Percentiles rank a stretch among this genome's conserved stretches.
These are phyloP conservation scores for cattle (Bos taurus) DNA, from an alignment of 2,113 vertebrate genomes.

Conservation along the genomic window ARS-UCD2.0 NC_037348.1:50872001-50872500, in stretches of 20 bases:
- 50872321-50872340: neutral
- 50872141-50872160: neutral
- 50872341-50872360: neutral
- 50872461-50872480: no score
- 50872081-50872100: neutral
- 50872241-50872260: neutral
- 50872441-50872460: neutral
- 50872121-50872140: neutral
- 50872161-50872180: neutral
- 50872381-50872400: neutral
- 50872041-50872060: neutral
- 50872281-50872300: neutral
- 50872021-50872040: neutral
- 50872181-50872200: neutral
- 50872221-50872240: neutral
- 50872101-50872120: neutral
- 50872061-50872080: neutral
- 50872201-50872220: neutral
- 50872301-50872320: neutral
- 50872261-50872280: neutral
- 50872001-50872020: neutral
- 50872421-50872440: neutral
- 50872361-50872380: neutral
- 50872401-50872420: neutral
- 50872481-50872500: no score